Base-by-base conservation (phyloP, 2,888 invertebrate species). In the Argyra leucocephala region DNA sequence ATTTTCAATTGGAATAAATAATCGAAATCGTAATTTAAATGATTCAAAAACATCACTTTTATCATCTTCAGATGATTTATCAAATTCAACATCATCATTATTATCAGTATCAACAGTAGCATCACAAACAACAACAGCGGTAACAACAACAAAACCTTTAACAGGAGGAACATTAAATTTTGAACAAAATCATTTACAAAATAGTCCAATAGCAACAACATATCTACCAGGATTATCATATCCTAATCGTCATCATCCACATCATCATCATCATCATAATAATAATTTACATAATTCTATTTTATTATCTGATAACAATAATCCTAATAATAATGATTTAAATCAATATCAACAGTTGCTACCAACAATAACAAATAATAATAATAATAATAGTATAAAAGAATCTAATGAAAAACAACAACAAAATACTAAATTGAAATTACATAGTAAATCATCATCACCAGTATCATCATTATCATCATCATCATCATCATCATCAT, bases 61-160 rank as follows among this genome's bases (percentile, higher is more conserved):
- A 48, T 48, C 66, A 64, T 63, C 64, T 26, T 26, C 66, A 23
- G 23, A 59, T 59, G 59, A 18, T 59, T n/a, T 48, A 70, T 66
- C 67, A 71, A 67, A 67, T 69, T 69, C 31, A 65, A n/a, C 60
- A 63, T 57, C 57, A 63, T 66, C 68, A 64, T 69, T 66, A 48
- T 61, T 67, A 31, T 57, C 59, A 60, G 15, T 21, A 21, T 12
- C 60, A 15, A 22, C 10, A 15, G 18, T 18, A 60, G 5, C 60
- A 71, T 67, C 73, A 73, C 67, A 6, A 58, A 23, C 63, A 60
- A 21, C 62, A 58, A 57, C 59, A 62, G 23, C 64, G 48, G 22
- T 64, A 64, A 37, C 62, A 64, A 36, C 59, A 57, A 26, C 64
- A 36, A 66, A 48, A 57, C 36, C 23, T 26, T 57, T 36, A 22